Conservation (phyloP, 2,797 vertebrate species). For the Sarcoramphus papa region DNA sequence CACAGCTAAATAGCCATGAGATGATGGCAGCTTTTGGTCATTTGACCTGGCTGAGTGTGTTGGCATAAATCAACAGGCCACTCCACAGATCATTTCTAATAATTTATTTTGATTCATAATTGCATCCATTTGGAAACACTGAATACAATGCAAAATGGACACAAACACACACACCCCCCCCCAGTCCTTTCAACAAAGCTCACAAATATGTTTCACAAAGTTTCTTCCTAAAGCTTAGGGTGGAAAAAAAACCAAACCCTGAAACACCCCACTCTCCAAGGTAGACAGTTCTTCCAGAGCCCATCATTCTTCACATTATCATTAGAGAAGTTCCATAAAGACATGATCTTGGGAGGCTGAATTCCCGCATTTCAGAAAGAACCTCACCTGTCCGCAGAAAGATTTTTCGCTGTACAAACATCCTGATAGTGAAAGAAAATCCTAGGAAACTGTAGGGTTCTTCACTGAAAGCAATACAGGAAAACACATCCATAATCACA, state of each 20-base stretch:
- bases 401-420: background rate
- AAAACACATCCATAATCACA: constrained; percentile 26
- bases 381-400: background rate
- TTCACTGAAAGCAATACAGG: background rate
- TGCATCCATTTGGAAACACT: constrained; percentile 23
- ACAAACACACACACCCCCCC: background rate
- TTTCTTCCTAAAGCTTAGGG: background rate
- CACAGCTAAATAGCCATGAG: background rate
- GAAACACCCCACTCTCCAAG: background rate
- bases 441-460: background rate
- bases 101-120: constrained; percentile 34
- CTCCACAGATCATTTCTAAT: background rate
- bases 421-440: background rate
- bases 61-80: background rate
- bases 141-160: background rate
- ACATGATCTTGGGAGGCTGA: background rate
- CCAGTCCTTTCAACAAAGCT: background rate
- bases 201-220: background rate
- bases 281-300: background rate
- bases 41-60: background rate
- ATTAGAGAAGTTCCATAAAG: background rate
- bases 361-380: background rate
- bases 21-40: background rate
- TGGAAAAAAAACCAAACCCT: background rate
- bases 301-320: background rate